A percentile compares a stretch with the other conserved stretches of the same genome.
phyloP scores from a whole-genome alignment of 2,888 invertebrate genomes.

The Cosmia pyralina region DNA sequence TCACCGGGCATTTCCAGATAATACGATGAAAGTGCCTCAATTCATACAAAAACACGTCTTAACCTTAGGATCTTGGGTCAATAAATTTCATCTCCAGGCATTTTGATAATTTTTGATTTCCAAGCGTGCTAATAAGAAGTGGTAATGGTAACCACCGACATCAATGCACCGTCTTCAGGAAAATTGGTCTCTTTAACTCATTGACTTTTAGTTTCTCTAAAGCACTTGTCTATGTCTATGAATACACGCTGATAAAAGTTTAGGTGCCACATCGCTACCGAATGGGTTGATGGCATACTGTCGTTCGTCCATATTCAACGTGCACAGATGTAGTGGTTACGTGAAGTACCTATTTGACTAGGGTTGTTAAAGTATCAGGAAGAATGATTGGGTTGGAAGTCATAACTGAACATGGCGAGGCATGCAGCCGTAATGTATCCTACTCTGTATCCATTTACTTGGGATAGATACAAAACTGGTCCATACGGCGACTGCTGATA shows the following conservation, averaged over 20 bases:
- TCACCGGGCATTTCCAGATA: constrained; percentile 31
- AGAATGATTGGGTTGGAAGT: constrained; percentile 10
- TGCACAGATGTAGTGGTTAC: constrained; percentile 1
- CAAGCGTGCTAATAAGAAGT: background rate
- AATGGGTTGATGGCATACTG: background rate
- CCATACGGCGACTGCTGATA: background rate
- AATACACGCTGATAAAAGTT: background rate
- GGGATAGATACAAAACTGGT: background rate
- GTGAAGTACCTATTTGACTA: constrained; percentile 1
- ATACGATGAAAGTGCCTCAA: constrained; percentile 29
- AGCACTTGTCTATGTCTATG: background rate
- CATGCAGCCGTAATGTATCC: background rate
- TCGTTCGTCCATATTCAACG: background rate
- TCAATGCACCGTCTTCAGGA: background rate
- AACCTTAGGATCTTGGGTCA: constrained; percentile 13
- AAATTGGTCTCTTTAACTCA: background rate
- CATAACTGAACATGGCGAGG: constrained; percentile 1
- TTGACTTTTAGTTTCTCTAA: background rate
- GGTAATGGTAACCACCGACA: background rate
- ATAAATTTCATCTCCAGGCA: background rate
- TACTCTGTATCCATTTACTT: background rate
- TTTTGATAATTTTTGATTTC: constrained; percentile 7
- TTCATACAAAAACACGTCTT: constrained; percentile 43
- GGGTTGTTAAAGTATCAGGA: background rate
- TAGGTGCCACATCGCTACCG: no score